Base-by-base conservation (phyloP, 2,113 vertebrate species). In the Galbula dea region DNA sequence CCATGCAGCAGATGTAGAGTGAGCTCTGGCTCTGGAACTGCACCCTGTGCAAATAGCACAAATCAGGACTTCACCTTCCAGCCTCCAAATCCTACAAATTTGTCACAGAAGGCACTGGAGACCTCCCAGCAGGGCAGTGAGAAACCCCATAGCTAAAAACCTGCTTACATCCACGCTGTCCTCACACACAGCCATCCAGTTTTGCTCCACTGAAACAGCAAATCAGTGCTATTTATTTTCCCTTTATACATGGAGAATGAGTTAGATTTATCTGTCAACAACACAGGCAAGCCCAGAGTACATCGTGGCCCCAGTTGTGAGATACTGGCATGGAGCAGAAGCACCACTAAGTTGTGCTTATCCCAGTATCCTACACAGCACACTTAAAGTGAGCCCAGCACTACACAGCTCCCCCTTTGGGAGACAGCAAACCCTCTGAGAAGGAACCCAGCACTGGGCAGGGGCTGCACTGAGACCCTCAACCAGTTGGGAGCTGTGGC, bases 401-500 rank as follows among this genome's bases (percentile, higher is more conserved):
- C 1, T 26, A 32, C 0, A 1, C 29, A 18, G 62, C 48, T 3
- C 39, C 69, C n/a, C 61, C 30, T 58, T 7, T 15, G 37, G 54
- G 34, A 27, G 22, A 4, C 18, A 45, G 41, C 61, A 32, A 48
- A 66, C 58, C 8, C 43, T 62, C 39, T 0, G 6, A 51, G 54
- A 17, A 26, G 18, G 14, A 32, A 26, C 10, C 2, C 22, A 21
- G 54, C 0, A 3, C 26, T 1, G 11, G 30, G 23, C 72, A 78
- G 57, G 57, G 22, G 41, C 41, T 61, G 63, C 80, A 20, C 16
- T 1, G 3, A 59, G 78, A 46, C 41, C 54, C 34, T 18, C 0
- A 1, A 1, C 5, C 0, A 0, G 65, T 49, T 7, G 41, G 58
- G 62, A 55, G 34, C 59, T 0, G 9, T n/a, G 71, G 65, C 24